A percentile compares a stretch with the other conserved stretches of the same genome.
phyloP scores from a whole-genome alignment of 1,140 invertebrate species.

The Aphis craccivora region DNA sequence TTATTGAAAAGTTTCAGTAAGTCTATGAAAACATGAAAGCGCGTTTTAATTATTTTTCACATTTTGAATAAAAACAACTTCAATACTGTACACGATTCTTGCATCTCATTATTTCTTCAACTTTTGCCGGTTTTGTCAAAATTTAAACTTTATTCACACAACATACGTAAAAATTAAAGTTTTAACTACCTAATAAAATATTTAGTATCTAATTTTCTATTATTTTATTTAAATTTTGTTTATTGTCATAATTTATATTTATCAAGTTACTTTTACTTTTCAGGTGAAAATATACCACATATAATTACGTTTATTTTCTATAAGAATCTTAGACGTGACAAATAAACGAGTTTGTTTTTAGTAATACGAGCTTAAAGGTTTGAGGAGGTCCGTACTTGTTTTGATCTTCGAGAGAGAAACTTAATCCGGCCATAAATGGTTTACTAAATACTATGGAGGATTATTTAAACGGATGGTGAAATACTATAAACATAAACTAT shows the following conservation, averaged over 20 bases:
- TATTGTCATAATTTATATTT: not conserved
- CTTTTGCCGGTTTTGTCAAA: not conserved
- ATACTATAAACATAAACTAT: not conserved
- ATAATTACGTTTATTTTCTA: not conserved
- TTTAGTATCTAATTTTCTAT: not conserved
- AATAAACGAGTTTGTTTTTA: not conserved
- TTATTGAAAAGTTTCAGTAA: not conserved
- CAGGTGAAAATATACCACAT: not conserved
- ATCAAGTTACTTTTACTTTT: not conserved
- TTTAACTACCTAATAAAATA: not conserved
- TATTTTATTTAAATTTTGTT: not conserved
- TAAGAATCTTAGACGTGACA: not conserved
- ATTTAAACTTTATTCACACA: not conserved
- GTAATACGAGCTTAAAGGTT: not conserved
- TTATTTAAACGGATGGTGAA: not conserved
- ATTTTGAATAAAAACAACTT: not conserved
- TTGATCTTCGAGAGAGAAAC: not conserved
- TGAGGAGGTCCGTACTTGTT: not conserved
- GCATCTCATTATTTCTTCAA: not conserved
- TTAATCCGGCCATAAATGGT: not conserved
- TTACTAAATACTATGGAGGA: not conserved
- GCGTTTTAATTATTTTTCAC: not conserved
- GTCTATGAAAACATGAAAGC: not conserved
- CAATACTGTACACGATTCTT: not conserved
- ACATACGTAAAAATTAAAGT: not conserved